Percentiles rank a stretch among this genome's conserved stretches.
Evolutionary conservation across 2,797 vertebrate species (phyloP).

Genomic region (Sciurus carolinensis): DNA sequence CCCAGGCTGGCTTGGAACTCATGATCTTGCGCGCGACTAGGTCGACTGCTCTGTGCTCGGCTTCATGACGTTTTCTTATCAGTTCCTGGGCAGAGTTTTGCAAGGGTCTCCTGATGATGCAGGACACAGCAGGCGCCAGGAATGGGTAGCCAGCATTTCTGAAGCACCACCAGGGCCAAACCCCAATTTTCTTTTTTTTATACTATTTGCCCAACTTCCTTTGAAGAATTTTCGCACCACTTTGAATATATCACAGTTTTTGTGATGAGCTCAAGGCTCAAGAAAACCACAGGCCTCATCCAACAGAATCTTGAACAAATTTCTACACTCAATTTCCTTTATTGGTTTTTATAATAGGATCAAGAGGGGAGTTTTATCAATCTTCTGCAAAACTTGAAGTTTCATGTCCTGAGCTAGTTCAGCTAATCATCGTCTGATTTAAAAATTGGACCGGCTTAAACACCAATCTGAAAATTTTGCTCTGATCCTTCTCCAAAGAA

Average conservation of each 20-base stretch:
- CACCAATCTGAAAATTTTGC: not conserved
- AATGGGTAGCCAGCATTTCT: not conserved
- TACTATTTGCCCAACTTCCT: not conserved
- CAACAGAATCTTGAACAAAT: not conserved
- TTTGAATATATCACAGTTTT: not conserved
- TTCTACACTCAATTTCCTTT: not conserved
- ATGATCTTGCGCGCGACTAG: not conserved
- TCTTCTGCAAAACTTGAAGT: not conserved
- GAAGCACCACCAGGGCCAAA: not conserved
- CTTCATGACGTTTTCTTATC: not conserved
- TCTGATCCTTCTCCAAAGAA: conserved; percentile 45
- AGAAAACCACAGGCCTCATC: not conserved
- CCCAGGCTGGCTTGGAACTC: no score
- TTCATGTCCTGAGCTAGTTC: not conserved
- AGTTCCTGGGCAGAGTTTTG: not conserved
- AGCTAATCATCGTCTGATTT: not conserved
- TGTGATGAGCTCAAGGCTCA: not conserved
- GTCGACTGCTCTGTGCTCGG: no score
- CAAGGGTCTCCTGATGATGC: not conserved
- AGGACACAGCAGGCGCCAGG: not conserved
- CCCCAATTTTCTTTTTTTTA: not conserved
- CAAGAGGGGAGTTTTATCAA: no score
- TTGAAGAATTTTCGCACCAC: not conserved
- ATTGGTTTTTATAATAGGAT: not conserved
- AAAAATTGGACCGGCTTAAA: not conserved